phyloP scores from a whole-genome alignment of 2,797 vertebrate genomes.

The Chrosomus eos region DNA sequence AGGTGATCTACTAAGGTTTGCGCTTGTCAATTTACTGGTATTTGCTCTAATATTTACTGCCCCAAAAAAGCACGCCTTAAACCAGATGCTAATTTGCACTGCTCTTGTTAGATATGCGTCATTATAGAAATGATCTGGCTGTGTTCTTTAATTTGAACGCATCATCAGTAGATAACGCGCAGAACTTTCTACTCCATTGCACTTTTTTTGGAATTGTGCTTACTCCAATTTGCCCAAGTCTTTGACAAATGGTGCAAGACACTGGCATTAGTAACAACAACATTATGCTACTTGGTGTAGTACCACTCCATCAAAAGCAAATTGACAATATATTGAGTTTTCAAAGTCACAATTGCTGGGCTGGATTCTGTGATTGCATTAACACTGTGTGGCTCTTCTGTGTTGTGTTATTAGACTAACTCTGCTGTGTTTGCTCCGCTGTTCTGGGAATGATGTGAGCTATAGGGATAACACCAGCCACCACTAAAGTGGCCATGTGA shows the following conservation, averaged over 20 bases:
- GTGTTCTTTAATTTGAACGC: too few species aligned
- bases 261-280: not conserved
- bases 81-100: too few species aligned
- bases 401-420: slow-evolving; percentile 1
- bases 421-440: slow-evolving; percentile 15
- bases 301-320: slow-evolving; percentile 27
- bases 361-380: not conserved
- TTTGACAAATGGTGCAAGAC: not conserved
- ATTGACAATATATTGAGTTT: slow-evolving; percentile 37
- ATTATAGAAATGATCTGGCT: too few species aligned
- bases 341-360: not conserved
- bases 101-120: too few species aligned
- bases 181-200: too few species aligned
- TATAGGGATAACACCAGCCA: slow-evolving; percentile 4
- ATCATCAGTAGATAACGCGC: too few species aligned
- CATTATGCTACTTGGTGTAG: not conserved
- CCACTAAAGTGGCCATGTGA: slow-evolving; percentile 61
- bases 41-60: too few species aligned
- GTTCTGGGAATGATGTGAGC: slow-evolving; percentile 7
- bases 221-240: not conserved
- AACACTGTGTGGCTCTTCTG: slow-evolving; percentile 15
- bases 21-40: too few species aligned
- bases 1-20: too few species aligned
- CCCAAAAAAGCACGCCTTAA: too few species aligned
- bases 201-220: too few species aligned